Percentiles rank a stretch among this genome's conserved stretches.
Conservation (phyloP, 2,888 invertebrate genomes). For the Gymnocheta viridis region DNA sequence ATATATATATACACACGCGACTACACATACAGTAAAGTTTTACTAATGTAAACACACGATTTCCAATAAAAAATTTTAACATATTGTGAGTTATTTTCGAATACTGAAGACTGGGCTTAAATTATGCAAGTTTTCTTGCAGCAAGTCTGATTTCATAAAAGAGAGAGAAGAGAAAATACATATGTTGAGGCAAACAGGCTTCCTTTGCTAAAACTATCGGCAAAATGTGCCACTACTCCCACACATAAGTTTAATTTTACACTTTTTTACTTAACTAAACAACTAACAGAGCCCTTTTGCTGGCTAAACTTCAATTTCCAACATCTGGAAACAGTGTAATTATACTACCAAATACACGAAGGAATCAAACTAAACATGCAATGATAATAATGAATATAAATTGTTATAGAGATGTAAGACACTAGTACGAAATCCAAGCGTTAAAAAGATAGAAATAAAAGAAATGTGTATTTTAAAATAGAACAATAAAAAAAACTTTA, state of each 20-base stretch:
- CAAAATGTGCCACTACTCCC: neutral
- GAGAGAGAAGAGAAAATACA: too few species aligned
- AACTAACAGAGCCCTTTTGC: too few species aligned
- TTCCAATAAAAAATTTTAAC: constrained; percentile 9
- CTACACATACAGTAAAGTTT: neutral
- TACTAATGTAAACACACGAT: constrained; percentile 28
- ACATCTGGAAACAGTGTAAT: constrained; percentile 30
- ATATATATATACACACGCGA: neutral
- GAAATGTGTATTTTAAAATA: constrained; percentile 27
- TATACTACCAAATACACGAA: constrained; percentile 13
- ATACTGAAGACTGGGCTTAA: too few species aligned
- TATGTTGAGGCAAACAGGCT: too few species aligned
- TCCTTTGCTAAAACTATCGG: too few species aligned
- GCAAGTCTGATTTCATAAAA: too few species aligned
- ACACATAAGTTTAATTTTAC: neutral
- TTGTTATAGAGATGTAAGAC: constrained; percentile 44
- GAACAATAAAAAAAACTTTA: neutral
- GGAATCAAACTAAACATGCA: constrained; percentile 26
- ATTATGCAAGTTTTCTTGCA: too few species aligned
- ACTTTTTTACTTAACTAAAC: too few species aligned
- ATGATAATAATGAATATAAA: constrained; percentile 48
- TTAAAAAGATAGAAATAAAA: constrained; percentile 29
- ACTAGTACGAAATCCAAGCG: constrained; percentile 7
- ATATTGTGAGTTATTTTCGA: too few species aligned
- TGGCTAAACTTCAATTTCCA: too few species aligned